Evolutionary conservation across 2,797 vertebrate genomes (phyloP), one percentile per base, ranked within the genome.

Genomic region (Sebastes iracundus): DNA sequence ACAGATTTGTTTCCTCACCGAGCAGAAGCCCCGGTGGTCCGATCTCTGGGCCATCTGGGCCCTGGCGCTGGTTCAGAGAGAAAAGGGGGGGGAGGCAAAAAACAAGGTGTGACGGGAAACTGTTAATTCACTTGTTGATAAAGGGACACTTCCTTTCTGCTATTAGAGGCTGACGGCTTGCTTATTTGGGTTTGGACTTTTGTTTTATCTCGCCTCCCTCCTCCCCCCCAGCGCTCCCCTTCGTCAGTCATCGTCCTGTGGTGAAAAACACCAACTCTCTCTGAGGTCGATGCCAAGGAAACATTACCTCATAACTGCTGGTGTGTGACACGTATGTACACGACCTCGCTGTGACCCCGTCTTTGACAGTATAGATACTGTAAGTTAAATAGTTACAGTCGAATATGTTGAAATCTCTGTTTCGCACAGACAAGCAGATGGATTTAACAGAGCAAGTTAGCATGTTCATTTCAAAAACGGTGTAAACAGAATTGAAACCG

Each of bases 71-170:
- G 77, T 93, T 94, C 90, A 93, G 79, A 93, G 86, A 67, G 72
- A 75, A 68, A 49, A 87, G 53, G 22, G 30, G 38, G 79, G 38
- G 75, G 85, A 82, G 88, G 86, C 74, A 38, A 60, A 90, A 90
- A 95, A 94, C 90, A 93, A 94, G 95, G 92, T 90, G 89, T 93
- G 94, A 93, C 93, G 93, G 97, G 96, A 97, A 97, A 96, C 95
- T 93, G 94, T 97, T 97, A 96, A 96, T 93, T 92, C 91, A 93
- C 90, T 90, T 95, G 93, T 95, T 96, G 96, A 96, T 96, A 95
- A 96, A 94, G 90, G 93, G 94, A 91, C 79, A 93, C 95, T 98
- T 97, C 96, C 97, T 96, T 92, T 96, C 93, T 92, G 95, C 93
- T 95, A 94, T 96, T 95, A 96, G 92, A 94, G 96, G 93, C 88